phyloP scores from a whole-genome alignment of 1,140 invertebrate genomes.

The Globodera rostochiensis region DNA sequence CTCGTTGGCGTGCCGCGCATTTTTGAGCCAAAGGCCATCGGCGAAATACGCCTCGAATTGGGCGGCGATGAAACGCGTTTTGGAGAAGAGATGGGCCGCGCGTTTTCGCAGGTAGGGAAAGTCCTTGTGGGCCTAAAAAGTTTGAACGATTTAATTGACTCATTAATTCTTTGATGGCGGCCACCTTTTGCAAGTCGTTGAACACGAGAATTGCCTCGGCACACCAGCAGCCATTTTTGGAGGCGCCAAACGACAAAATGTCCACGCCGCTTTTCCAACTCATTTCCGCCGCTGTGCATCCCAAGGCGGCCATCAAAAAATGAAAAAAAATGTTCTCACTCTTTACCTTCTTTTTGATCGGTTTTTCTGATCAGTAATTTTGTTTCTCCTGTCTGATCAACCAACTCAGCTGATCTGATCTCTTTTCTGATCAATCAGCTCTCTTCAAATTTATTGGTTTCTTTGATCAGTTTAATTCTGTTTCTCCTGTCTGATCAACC shows the following conservation, averaged over 20 bases:
- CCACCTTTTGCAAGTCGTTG: conserved; percentile 27
- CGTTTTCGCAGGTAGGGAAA: conserved; percentile 34
- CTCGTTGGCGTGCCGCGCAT: conserved; percentile 30
- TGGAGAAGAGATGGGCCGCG: conserved; percentile 32
- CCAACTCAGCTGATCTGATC: too few relatives aligned
- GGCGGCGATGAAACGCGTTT: conserved; percentile 34
- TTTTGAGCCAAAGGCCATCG: conserved; percentile 29
- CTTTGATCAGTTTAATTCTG: too few relatives aligned
- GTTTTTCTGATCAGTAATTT: too few relatives aligned
- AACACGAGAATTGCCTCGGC: conserved; percentile 35
- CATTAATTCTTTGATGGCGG: neutral
- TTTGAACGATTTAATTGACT: neutral
- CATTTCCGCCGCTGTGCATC: conserved; percentile 34
- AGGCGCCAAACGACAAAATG: conserved; percentile 32
- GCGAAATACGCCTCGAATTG: conserved; percentile 39
- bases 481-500: too few relatives aligned
- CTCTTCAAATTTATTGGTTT: too few relatives aligned
- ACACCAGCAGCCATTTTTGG: conserved; percentile 37
- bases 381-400: neutral
- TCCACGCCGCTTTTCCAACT: conserved; percentile 34
- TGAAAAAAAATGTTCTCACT: too few relatives aligned
- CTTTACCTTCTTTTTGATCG: too few relatives aligned
- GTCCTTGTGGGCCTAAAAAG: conserved; percentile 20
- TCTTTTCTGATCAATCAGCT: too few relatives aligned
- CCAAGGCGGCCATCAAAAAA: neutral